Percentiles rank a stretch among this genome's conserved stretches.
These are phyloP conservation scores for Zaprionus taronus DNA, from an alignment of 1,140 invertebrate genomes.

Conservation along the genomic window DNA sequence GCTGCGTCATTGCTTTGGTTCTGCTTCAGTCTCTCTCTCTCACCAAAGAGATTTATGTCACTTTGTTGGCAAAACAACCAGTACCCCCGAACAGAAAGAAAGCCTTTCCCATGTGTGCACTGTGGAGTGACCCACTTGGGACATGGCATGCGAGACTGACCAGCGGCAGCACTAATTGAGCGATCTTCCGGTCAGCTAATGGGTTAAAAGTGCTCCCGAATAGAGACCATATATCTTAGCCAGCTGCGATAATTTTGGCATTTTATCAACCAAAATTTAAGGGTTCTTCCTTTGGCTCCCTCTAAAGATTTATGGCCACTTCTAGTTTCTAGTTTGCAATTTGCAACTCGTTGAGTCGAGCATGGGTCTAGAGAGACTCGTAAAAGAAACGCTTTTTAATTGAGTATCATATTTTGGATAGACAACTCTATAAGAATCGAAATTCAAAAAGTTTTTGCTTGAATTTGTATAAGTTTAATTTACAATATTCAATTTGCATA, in stretches of 20 bases:
- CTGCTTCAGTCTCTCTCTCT: slow-evolving; percentile 61
- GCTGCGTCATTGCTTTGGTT: slow-evolving; percentile 80
- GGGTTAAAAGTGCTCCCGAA: slow-evolving; percentile 67
- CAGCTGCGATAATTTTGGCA: slow-evolving; percentile 69
- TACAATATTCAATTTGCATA: too few species aligned
- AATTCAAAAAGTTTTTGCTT: neutral
- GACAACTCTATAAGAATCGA: neutral
- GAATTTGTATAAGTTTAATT: neutral
- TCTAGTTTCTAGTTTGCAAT: slow-evolving; percentile 45
- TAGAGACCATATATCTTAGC: slow-evolving; percentile 61
- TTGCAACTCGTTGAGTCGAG: neutral
- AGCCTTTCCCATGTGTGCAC: slow-evolving; percentile 22
- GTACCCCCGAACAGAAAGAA: slow-evolving; percentile 3
- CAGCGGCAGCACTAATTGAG: slow-evolving; percentile 71
- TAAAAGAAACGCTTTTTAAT: slow-evolving; percentile 4
- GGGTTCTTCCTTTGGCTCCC: slow-evolving; percentile 45
- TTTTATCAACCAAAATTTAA: slow-evolving; percentile 80
- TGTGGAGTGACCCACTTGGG: slow-evolving; percentile 76
- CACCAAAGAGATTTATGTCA: slow-evolving; percentile 75
- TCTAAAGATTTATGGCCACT: slow-evolving; percentile 63
- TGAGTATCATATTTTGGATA: slow-evolving; percentile 9
- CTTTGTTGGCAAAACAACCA: slow-evolving; percentile 68
- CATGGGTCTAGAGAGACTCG: slow-evolving; percentile 26
- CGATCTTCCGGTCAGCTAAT: slow-evolving; percentile 80
- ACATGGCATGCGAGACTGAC: slow-evolving; percentile 33